Conservation (phyloP, 2,888 invertebrate genomes). For the Hydriomena furcata region DNA sequence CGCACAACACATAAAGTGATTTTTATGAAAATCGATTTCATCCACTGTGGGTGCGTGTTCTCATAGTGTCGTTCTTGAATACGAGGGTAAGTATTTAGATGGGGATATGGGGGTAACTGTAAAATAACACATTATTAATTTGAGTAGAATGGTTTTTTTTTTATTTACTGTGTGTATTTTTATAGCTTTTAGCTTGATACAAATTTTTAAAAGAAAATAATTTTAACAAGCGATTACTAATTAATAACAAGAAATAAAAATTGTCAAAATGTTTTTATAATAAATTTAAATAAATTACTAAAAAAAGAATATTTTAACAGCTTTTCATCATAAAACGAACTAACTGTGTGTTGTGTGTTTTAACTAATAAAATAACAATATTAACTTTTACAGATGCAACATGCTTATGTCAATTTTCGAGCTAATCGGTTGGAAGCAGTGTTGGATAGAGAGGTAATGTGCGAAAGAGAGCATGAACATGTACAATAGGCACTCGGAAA, state of each 20-base stretch:
- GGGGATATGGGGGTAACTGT: slow-evolving; percentile 14
- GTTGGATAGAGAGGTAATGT: slow-evolving; percentile 85
- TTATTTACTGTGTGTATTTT: neutral
- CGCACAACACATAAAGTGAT: too few relatives aligned
- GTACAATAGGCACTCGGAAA: slow-evolving; percentile 16
- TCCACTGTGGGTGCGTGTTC: too few relatives aligned
- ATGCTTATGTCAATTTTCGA: slow-evolving; percentile 83
- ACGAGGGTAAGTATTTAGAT: neutral
- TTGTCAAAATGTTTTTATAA: too few relatives aligned
- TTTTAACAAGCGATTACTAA: neutral
- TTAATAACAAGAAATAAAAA: too few relatives aligned
- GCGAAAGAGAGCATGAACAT: slow-evolving; percentile 79
- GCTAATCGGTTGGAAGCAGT: slow-evolving; percentile 84
- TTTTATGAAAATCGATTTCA: too few relatives aligned
- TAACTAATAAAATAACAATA: slow-evolving; percentile 58
- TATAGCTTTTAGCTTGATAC: neutral
- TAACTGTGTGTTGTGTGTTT: slow-evolving; percentile 16
- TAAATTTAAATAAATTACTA: too few relatives aligned
- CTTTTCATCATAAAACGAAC: neutral
- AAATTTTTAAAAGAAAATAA: neutral
- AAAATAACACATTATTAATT: slow-evolving; percentile 7
- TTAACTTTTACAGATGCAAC: slow-evolving; percentile 82
- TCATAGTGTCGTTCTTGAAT: too few relatives aligned
- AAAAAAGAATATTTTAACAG: neutral
- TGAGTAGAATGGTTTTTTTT: neutral